Evolutionary conservation across 2,113 vertebrate genomes (phyloP), one percentile per base, ranked within the genome.

Genomic region (Hippolais icterina): DNA sequence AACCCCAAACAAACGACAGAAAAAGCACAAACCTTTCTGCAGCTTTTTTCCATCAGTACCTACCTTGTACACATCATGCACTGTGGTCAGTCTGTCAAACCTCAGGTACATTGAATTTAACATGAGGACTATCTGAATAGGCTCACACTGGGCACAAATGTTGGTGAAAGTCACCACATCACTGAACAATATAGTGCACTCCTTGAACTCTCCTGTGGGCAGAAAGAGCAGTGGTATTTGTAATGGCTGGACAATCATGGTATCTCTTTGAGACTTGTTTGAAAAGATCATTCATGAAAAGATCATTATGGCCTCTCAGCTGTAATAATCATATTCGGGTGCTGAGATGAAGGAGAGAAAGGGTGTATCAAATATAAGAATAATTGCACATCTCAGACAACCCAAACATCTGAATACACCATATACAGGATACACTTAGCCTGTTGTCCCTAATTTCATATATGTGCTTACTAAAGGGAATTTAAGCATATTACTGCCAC

Each of bases 1-100:
- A 83, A 79, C 20, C 49, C 17, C n/a, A 56, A 22, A 25, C 28
- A 18, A 69, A 12, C 7, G 23, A 76, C 79, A 31, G 44, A 33
- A 9, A 1, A 33, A 4, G 25, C 9, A 5, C 63, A 23, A 41
- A 42, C 77, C 29, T 8, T 74, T 70, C 46, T 42, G 25, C 29
- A 68, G 68, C 46, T 31, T 63, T 24, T 56, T 11, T 72, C 10
- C 0, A 11, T 28, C n/a, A 21, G 16, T 11, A 88, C 94, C 2
- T 97, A 98, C 98, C 98, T 98, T 98, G 94, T 98, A 98, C 46
- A 98, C 98, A 10, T 98, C 97, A 54, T 98, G 98, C 31, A 98
- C 98, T 0, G 98, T 98, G 65, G 98, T 98, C 81, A 98, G 96
- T 19, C 98, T 97, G 96, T 98, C 98, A 56, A 98, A 98, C 12